Conservation (phyloP, 2,888 invertebrate species). For the Oasisia sp. region DNA sequence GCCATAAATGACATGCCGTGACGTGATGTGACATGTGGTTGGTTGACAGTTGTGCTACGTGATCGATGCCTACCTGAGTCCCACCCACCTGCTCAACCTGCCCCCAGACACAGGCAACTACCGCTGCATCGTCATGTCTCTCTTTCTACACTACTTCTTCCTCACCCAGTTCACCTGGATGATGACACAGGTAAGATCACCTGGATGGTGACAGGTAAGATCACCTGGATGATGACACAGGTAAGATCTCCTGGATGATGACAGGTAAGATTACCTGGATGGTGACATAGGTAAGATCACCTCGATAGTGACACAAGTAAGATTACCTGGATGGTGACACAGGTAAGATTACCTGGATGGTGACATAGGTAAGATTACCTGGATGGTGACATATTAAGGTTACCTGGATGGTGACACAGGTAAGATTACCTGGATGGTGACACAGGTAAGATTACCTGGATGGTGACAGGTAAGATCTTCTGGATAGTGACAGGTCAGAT, state of each 20-base stretch:
- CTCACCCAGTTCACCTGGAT: conserved; percentile 64
- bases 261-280: neutral
- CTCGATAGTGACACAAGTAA: neutral
- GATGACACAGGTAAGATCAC: conserved; percentile 54
- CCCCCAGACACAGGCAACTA: conserved; percentile 50
- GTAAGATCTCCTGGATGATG: neutral
- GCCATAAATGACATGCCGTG: neutral
- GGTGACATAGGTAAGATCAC: conserved; percentile 33
- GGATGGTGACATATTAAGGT: too few species aligned
- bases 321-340: neutral
- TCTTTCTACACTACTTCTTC: conserved; percentile 62
- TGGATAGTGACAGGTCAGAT: too few species aligned
- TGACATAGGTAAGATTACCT: neutral
- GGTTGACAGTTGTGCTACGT: conserved; percentile 57
- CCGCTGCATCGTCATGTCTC: conserved; percentile 61
- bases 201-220: neutral
- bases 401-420: too few species aligned
- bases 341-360: neutral
- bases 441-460: too few species aligned
- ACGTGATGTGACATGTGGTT: neutral
- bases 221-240: neutral
- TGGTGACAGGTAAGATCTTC: too few species aligned
- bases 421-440: too few species aligned
- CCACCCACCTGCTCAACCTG: conserved; percentile 51
- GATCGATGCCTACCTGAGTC: conserved; percentile 58